These are phyloP conservation scores for Drosophila formosana DNA, from an alignment of 2,888 invertebrate species.

Conservation along the genomic window DNA sequence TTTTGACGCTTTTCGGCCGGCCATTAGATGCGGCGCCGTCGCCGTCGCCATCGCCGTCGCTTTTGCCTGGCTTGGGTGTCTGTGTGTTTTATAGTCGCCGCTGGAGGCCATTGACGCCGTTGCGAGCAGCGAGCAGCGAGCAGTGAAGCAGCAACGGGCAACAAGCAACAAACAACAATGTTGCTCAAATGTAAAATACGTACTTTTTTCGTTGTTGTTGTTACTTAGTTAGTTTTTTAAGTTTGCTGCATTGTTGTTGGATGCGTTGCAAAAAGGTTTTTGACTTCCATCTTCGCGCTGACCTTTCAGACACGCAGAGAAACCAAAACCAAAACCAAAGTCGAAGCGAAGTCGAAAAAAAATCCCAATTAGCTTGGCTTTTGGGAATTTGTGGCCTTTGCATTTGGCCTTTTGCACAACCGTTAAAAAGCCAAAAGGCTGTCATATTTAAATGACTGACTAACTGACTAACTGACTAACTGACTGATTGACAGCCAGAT, in stretches of 20 bases:
- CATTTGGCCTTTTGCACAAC: conserved; percentile 40
- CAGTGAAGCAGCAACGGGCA: conserved; percentile 65
- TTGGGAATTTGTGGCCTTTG: conserved; percentile 24
- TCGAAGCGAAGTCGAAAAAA: conserved; percentile 5
- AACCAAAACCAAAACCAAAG: conserved; percentile 11
- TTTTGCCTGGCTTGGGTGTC: conserved; percentile 17
- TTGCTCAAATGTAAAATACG: conserved; percentile 53
- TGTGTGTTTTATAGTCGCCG: conserved; percentile 35
- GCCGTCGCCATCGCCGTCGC: conserved; percentile 14
- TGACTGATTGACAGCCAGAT: conserved; percentile 44
- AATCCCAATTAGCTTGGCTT: conserved; percentile 31
- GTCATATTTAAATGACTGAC: conserved; percentile 46
- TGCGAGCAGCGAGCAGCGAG: conserved; percentile 61
- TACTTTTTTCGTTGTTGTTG: conserved; percentile 5
- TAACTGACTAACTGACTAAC: conserved; percentile 36
- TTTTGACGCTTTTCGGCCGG: conserved; percentile 52
- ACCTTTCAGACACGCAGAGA: conserved; percentile 31
- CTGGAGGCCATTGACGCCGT: conserved; percentile 72
- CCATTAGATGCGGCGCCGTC: conserved; percentile 52
- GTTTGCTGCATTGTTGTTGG: conserved; percentile 44
- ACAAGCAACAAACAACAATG: conserved; percentile 25
- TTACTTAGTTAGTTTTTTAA: conserved; percentile 35
- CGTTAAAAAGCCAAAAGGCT: conserved; percentile 2
- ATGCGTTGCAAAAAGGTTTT: conserved; percentile 35
- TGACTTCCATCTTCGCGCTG: conserved; percentile 26